Percentiles rank a stretch among this genome's conserved stretches.
phyloP scores from a whole-genome alignment of 2,888 invertebrate species.

The Polyploca ridens region DNA sequence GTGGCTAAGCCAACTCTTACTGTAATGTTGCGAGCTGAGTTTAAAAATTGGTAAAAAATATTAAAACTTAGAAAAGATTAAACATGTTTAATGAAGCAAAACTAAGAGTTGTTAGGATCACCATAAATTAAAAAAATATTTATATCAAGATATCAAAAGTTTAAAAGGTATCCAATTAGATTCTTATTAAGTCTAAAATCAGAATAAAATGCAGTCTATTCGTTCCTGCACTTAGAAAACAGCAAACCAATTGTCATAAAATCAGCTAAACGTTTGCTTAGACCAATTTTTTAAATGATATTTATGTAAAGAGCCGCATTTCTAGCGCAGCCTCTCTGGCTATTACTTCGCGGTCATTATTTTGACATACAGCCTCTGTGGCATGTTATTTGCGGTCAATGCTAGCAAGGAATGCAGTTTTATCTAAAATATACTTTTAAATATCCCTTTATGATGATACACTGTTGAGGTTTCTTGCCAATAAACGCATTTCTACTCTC shows the following conservation, averaged over 20 bases:
- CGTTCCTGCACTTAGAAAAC: neutral
- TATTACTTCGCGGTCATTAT: slow-evolving; percentile 77
- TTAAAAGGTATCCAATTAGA: neutral
- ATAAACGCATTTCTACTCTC: slow-evolving; percentile 14
- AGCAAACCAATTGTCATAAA: neutral
- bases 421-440: slow-evolving; percentile 75
- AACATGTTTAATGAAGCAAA: neutral
- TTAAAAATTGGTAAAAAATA: neutral
- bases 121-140: neutral
- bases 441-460: slow-evolving; percentile 66
- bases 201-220: neutral
- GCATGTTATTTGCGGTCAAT: slow-evolving; percentile 78
- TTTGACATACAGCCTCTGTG: slow-evolving; percentile 78
- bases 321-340: slow-evolving; percentile 45
- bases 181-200: neutral
- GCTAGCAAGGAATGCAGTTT: slow-evolving; percentile 69
- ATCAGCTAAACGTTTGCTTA: neutral
- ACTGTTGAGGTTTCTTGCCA: slow-evolving; percentile 59
- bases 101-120: no score
- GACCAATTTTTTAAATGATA: neutral
- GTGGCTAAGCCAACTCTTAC: slow-evolving; percentile 13
- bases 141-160: neutral
- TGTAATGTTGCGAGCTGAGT: slow-evolving; percentile 14
- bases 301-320: slow-evolving; percentile 16
- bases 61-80: neutral